Conservation (phyloP, 2,888 invertebrate species). For the Harpalus rubripes region DNA sequence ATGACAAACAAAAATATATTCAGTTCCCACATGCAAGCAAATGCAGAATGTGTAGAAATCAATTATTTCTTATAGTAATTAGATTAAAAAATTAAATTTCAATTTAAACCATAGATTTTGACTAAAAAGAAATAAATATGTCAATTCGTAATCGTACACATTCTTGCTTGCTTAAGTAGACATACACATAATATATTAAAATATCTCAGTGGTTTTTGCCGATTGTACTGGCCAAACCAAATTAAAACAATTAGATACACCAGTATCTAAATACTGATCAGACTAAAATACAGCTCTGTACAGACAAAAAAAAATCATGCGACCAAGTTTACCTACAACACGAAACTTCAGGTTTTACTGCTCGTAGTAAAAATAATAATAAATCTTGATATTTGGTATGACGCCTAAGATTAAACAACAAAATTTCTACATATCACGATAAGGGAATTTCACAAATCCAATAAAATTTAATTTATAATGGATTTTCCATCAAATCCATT, state of each 20-base stretch:
- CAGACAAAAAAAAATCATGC: constrained; percentile 18
- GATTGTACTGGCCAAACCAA: not conserved
- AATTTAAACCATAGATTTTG: constrained; percentile 19
- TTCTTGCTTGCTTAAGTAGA: constrained; percentile 52
- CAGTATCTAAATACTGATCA: constrained; percentile 43
- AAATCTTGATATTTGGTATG: constrained; percentile 1
- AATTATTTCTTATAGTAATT: constrained; percentile 13
- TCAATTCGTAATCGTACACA: constrained; percentile 28
- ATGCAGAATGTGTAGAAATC: constrained; percentile 24
- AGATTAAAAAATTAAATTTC: constrained; percentile 34
- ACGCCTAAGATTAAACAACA: not conserved
- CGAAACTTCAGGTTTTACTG: not conserved
- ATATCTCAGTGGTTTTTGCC: not conserved
- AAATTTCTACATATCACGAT: not conserved
- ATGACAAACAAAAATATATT: constrained; percentile 33
- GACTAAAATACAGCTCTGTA: constrained; percentile 10
- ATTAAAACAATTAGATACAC: constrained; percentile 42
- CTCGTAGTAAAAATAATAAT: constrained; percentile 3
- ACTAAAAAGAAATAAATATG: constrained; percentile 26
- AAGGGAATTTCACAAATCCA: not conserved
- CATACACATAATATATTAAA: constrained; percentile 9
- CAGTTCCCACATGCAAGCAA: constrained; percentile 39
- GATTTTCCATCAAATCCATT: too few species aligned
- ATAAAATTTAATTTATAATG: not conserved
- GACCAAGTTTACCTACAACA: constrained; percentile 10